Base-by-base conservation (phyloP, 2,113 vertebrate genomes). In the Cisticola juncidis region DNA sequence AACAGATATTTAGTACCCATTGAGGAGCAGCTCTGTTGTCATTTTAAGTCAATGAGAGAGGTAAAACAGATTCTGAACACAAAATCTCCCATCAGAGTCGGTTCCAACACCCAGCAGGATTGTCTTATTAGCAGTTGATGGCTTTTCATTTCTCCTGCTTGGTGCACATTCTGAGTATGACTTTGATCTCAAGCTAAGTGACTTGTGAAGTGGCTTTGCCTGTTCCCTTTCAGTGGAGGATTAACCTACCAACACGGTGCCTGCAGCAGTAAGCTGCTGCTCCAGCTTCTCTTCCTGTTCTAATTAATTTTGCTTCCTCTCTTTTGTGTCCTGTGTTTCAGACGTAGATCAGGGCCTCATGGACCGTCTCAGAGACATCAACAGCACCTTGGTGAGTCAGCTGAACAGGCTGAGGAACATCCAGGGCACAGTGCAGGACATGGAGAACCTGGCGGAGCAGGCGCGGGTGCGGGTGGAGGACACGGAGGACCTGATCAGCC, bases 341-440 rank as follows among this genome's bases (percentile, higher is more conserved):
- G 99, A 99, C 1, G 93, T 98, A 9, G 99, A 99, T 94, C 97
- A 98, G 31, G 98, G 98, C 13, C 98, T 99, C 81, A 94, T 99
- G 97, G 99, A 99, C 64, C 99, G 98, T 14, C 98, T 99, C 58
- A 98, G 97, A 95, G 93, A 88, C 96, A 98, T 99, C 96, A 99
- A 99, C 95, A 98, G 72, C 97, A 99, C 99, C 0, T 95, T 99
- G 85, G 98, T 92, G 5, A 98, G 98, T 54, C 99, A 99, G 81
- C 99, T 99, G 85, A 98, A 98, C 97, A 98, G 99, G 6, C 98
- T 99, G 92, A 99, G 99, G 96, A 99, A 97, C 96, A 99, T 99
- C 93, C 98, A 98, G 74, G 98, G 97, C 93, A 99, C 98, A 0
- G 98, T 99, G 71, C 98, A 96, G 44, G 97, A 98, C 92, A 99